Evolutionary conservation across 2,888 invertebrate genomes (phyloP).

Genomic region (Macaria notata): DNA sequence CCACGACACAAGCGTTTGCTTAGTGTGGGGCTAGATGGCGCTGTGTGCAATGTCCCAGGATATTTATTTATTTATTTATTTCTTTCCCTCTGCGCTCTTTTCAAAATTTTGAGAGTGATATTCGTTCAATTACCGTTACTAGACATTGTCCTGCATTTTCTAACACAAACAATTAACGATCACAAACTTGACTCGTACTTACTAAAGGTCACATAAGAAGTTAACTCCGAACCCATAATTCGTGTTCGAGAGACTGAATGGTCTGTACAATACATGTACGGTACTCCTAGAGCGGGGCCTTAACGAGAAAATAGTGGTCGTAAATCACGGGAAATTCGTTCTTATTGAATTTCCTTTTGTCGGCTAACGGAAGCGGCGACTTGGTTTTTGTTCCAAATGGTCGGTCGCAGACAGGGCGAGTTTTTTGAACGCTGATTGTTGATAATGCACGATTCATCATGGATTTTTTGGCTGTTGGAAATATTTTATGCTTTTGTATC

Average conservation of each 20-base stretch:
- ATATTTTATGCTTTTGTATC: background rate
- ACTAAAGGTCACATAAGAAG: no score
- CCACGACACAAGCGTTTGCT: no score
- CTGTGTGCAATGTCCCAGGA: no score
- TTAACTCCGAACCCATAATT: constrained; percentile 21
- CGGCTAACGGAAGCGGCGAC: constrained; percentile 64
- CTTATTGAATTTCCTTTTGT: constrained; percentile 81
- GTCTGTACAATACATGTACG: constrained; percentile 63
- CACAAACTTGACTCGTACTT: no score
- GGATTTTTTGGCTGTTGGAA: constrained; percentile 25
- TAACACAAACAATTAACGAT: no score
- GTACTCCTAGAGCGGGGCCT: constrained; percentile 70
- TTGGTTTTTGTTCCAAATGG: constrained; percentile 71
- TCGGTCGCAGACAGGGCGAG: constrained; percentile 57
- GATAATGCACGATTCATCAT: constrained; percentile 34
- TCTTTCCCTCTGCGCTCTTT: no score
- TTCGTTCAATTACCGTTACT: no score
- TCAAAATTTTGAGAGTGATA: no score
- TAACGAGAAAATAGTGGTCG: constrained; percentile 81
- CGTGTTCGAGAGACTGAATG: constrained; percentile 43
- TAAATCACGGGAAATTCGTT: constrained; percentile 80
- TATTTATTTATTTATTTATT: no score
- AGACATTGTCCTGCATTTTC: no score
- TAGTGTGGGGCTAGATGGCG: no score
- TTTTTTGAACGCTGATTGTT: constrained; percentile 47